Evolutionary conservation across 92 coral and sea anemone genomes (phyloP), one percentile per base, ranked within the genome.

Genomic region (Heliopora coerulea): DNA sequence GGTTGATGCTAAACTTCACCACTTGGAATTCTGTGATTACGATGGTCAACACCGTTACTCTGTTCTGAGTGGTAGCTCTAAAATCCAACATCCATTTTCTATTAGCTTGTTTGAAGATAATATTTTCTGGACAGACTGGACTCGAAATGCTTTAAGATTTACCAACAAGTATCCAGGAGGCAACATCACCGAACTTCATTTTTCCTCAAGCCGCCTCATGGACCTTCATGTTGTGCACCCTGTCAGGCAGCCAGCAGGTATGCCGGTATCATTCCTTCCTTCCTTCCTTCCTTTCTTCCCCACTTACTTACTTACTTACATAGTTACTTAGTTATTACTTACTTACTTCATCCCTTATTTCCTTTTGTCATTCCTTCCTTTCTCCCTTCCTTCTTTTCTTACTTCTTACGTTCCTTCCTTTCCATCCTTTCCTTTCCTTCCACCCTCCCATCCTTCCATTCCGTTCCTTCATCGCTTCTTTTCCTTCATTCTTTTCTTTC

Each of bases 141-240:
- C 26, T 1, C 68, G 59, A 35, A 86, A 69, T 40, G 58, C 59
- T 7, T 79, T 93, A 5, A 54, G 76, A 28, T 80, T 78, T 33
- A 81, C 73, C 1, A 68, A 79, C 57, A 93, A 93, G 74, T 84
- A 73, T 52, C 88, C 78, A 20, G 98, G 96, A 31, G 88, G 89
- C 15, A 77, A 82, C 40, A 70, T 57, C 20, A 64, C 78, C 19
- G 46, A 84, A 18, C 31, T 90, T 30, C 79, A 80, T 67, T 39
- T 26, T 10, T 88, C 79, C 10, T 11, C 57, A 0, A 39, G 44
- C 49, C 80, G 79, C 31, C 87, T 85, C 8, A 83, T 93, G 91
- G 98, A 88, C 54, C 24, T 93, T 8, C 98, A 88, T 42, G 84
- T 80, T 56, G 98, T 93, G 9, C 98, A 93, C 82, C 98, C 98